Conservation (phyloP, 2,113 vertebrate genomes). For the Phaethornis superciliosus region DNA sequence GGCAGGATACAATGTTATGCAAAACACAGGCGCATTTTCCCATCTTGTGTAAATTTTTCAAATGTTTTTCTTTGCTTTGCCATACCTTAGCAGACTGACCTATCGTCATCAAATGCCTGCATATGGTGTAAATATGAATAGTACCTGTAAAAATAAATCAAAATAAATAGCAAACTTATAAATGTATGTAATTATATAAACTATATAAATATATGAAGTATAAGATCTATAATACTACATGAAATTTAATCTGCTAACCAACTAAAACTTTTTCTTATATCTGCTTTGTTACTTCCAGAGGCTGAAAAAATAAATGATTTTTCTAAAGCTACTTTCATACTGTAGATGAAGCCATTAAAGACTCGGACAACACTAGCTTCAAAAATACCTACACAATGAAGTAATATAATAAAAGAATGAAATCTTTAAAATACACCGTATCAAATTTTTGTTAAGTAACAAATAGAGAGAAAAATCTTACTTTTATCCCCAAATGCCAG, state of each 20-base stretch:
- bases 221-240: neutral
- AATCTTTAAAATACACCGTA: neutral
- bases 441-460: neutral
- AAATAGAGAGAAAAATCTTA: neutral
- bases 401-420: neutral
- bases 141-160: constrained; percentile 80
- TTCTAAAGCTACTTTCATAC: neutral
- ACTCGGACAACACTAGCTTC: neutral
- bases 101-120: constrained; percentile 88
- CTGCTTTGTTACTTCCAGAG: neutral
- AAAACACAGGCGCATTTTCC: neutral
- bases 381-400: neutral
- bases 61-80: neutral
- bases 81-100: constrained; percentile 88
- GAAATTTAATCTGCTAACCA: neutral
- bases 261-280: neutral
- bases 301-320: neutral
- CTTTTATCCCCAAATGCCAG: neutral
- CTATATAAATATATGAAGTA: no score
- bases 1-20: neutral
- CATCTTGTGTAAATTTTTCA: neutral
- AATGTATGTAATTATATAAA: neutral
- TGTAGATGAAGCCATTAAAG: neutral
- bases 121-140: constrained; percentile 89
- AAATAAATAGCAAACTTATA: neutral